A percentile compares a stretch with the other conserved stretches of the same genome.
Conservation (phyloP, 2,888 invertebrate species). For the Gymnoscelis rufifasciata region DNA sequence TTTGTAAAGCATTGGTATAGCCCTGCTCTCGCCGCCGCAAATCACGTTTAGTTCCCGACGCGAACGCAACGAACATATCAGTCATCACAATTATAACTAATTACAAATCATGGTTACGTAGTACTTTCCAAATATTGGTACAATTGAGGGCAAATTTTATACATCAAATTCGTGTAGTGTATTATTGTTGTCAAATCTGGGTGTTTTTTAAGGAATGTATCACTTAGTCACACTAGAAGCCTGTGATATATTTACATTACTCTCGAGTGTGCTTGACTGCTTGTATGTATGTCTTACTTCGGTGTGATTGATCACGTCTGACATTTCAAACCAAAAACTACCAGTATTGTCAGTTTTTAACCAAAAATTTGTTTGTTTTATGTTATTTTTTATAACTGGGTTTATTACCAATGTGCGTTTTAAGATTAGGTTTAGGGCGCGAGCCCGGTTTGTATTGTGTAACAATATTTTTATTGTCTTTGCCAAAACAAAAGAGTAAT, state of each 20-base stretch:
- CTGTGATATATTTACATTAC: conserved; percentile 70
- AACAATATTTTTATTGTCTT: conserved; percentile 77
- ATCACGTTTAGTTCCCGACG: conserved; percentile 38
- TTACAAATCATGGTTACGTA: conserved; percentile 24
- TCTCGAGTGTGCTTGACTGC: conserved; percentile 61
- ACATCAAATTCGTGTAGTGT: conserved; percentile 46
- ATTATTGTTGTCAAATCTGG: conserved; percentile 34
- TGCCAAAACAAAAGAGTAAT: conserved; percentile 78
- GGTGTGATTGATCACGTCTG: conserved; percentile 47
- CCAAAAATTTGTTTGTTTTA: conserved; percentile 58
- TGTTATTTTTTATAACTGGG: conserved; percentile 44
- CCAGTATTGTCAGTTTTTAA: conserved; percentile 71
- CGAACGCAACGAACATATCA: conserved; percentile 70
- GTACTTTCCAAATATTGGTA: conserved; percentile 28
- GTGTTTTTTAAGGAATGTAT: conserved; percentile 56
- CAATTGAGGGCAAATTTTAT: conserved; percentile 35
- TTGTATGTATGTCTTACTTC: conserved; percentile 60
- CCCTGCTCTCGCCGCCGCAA: conserved; percentile 64
- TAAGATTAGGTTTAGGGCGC: conserved; percentile 35
- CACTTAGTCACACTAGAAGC: conserved; percentile 71
- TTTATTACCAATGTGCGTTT: conserved; percentile 58
- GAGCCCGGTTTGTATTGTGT: conserved; percentile 54
- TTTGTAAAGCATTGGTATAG: conserved; percentile 64
- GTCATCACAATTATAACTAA: conserved; percentile 48
- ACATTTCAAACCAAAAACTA: conserved; percentile 63